phyloP scores from a whole-genome alignment of 2,113 vertebrate genomes.

The Otis tarda region DNA sequence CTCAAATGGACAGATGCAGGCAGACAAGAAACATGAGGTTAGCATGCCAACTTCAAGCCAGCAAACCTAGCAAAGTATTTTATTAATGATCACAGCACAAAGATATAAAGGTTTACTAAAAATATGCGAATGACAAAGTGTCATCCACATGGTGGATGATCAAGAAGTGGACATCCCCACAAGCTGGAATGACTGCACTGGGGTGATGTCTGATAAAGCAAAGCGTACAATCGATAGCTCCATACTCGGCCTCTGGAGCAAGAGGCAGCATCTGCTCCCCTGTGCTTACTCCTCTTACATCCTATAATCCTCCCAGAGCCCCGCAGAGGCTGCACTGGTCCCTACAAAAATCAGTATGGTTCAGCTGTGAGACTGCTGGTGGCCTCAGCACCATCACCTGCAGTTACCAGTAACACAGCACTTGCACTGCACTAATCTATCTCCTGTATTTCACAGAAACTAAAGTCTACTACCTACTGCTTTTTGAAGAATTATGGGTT shows the following conservation, averaged over 20 bases:
- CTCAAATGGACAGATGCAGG: background rate
- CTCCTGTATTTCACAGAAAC: background rate
- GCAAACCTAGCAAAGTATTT: background rate
- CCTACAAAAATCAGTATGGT: background rate
- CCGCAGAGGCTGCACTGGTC: background rate
- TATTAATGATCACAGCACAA: background rate
- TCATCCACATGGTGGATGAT: background rate
- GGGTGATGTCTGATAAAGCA: background rate
- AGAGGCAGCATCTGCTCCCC: background rate
- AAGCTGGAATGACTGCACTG: constrained; percentile 14
- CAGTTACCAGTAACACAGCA: background rate
- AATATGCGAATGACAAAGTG: rapidly evolving
- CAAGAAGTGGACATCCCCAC: background rate
- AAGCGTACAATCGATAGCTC: background rate
- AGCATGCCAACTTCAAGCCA: background rate
- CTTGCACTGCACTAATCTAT: background rate
- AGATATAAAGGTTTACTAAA: background rate
- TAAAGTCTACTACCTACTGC: background rate
- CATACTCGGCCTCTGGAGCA: background rate
- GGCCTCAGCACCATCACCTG: background rate
- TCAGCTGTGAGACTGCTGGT: background rate
- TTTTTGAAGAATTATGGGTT: background rate
- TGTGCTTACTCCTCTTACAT: background rate
- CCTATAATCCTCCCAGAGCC: background rate
- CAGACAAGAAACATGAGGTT: background rate